These are phyloP conservation scores for Conomelus anceps DNA, from an alignment of 2,888 invertebrate genomes.

Conservation along the genomic window DNA sequence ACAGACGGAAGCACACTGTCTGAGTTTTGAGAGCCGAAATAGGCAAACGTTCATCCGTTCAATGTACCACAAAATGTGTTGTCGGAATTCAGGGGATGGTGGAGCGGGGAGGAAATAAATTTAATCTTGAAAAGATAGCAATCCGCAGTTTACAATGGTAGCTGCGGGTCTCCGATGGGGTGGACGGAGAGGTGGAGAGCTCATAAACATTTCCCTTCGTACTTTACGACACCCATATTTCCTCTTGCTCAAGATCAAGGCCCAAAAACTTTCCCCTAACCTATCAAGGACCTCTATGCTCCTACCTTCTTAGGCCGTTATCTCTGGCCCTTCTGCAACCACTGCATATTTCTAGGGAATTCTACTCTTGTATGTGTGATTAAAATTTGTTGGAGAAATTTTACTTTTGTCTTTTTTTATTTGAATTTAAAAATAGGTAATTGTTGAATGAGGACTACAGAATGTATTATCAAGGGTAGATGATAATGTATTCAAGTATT, in stretches of 20 bases:
- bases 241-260: neutral
- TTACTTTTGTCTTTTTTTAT: neutral
- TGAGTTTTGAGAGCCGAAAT: neutral
- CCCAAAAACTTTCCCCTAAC: neutral
- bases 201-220: neutral
- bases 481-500: no score
- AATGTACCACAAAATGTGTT: neutral
- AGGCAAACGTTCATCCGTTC: neutral
- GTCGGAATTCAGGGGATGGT: neutral
- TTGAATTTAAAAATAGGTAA: no score
- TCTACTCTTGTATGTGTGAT: neutral
- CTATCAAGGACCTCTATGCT: neutral
- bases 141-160: slow-evolving; percentile 6
- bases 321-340: neutral
- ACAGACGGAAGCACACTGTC: neutral
- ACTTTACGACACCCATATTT: neutral
- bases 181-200: neutral
- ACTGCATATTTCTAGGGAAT: neutral
- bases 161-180: neutral
- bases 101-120: neutral
- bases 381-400: neutral
- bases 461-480: no score
- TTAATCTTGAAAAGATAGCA: slow-evolving; percentile 7
- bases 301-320: neutral
- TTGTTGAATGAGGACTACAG: no score